Evolutionary conservation across 35 echinoderm and acorn worm genomes (phyloP), one percentile per base, ranked within the genome.

Genomic region (Patiria miniata): DNA sequence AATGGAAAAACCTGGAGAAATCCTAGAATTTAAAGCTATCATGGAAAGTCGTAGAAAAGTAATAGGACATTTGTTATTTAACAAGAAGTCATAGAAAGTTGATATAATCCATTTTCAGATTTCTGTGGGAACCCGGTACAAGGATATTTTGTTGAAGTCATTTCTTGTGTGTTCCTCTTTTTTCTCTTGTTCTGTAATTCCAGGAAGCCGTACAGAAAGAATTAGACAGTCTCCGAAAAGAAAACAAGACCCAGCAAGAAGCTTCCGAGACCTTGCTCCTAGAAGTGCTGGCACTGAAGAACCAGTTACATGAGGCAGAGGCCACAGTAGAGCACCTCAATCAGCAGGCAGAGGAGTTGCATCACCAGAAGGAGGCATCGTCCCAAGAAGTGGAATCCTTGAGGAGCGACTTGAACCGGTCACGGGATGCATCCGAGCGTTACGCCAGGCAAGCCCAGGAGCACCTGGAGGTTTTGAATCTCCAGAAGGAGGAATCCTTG

Each of bases 401-500:
- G 8, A 73, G 29, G 65, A 30, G 21, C 19, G 34, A 36, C 19
- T 30, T 73, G 34, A 26, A 73, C 14, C 65, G 29, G 26, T 18
- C 26, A 73, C 26, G 29, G 65, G 65, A 22, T 73, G 65, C 65
- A 34, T 18, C 65, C 65, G 10, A 73, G 14, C 21, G 6, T 23
- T 73, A 26, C 26, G 26, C 65, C 65, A 26, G 29, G 65, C 29
- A 73, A 16, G 65, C 65, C 65, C 21, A 73, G 65, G 65, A 83
- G 59, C 38, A 73, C 28, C 28, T 38, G 32, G 79, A 84, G 30
- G 81, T 55, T 40, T 59, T 90, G 12, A 33, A 90, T 78, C 60
- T 61, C 8, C 77, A 94, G 5, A 90, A 61, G 22, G 77, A 85
- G 59, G 69, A 55, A 7, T 90, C 58, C 14, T 21, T 94, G 18